Evolutionary conservation across 2,113 vertebrate genomes (phyloP).

Genomic region (Herpetotheres cachinnans): DNA sequence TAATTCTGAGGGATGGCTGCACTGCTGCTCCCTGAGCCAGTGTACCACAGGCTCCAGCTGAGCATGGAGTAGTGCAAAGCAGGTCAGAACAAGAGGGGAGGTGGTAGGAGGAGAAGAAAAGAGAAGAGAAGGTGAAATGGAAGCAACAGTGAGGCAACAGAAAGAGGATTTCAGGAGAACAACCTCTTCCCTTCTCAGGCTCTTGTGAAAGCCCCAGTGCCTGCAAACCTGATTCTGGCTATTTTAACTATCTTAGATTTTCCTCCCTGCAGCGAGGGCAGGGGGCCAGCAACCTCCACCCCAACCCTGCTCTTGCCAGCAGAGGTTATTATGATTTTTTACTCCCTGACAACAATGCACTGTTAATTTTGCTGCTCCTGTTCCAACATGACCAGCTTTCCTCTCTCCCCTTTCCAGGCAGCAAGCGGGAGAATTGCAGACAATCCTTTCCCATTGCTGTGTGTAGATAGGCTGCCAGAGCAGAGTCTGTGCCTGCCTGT

Average conservation of each 20-base stretch:
- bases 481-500: not conserved
- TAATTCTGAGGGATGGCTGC: not conserved
- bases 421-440: not conserved
- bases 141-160: not conserved
- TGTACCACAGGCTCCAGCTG: not conserved
- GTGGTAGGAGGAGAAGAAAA: not conserved
- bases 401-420: constrained; percentile 14
- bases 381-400: constrained; percentile 49
- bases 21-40: not conserved
- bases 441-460: not conserved
- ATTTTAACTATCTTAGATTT: constrained; percentile 48
- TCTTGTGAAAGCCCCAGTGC: not conserved
- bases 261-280: constrained; percentile 17
- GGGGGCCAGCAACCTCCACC: constrained; percentile 49
- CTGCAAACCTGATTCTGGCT: not conserved
- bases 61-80: not conserved
- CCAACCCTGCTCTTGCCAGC: constrained; percentile 28
- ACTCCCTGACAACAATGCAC: constrained; percentile 45
- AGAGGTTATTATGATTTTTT: constrained; percentile 27
- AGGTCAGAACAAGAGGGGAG: not conserved
- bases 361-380: constrained; percentile 53
- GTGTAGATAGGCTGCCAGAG: not conserved
- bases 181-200: not conserved
- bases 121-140: not conserved
- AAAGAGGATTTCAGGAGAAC: not conserved